A percentile compares a stretch with the other conserved stretches of the same genome.
phyloP scores from a whole-genome alignment of 2,113 vertebrate species.

The Antennarius striatus region DNA sequence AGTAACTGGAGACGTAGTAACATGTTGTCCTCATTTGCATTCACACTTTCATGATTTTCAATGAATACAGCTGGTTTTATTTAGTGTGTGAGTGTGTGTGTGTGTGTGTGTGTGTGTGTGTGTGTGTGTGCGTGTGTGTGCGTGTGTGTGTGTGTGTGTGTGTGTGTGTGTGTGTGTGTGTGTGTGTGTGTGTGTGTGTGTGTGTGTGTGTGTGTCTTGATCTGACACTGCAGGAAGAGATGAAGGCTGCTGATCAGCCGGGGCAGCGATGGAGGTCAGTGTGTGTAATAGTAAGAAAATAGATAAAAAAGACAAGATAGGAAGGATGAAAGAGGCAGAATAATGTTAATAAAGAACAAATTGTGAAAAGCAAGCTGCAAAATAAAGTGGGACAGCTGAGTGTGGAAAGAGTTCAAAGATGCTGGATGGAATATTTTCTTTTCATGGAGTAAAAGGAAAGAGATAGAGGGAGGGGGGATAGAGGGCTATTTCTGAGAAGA shows the following conservation, averaged over 20 bases:
- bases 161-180: not conserved
- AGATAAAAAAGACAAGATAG: not conserved
- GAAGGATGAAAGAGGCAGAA: conserved; percentile 14
- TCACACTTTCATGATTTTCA: not conserved
- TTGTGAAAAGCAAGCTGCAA: conserved; percentile 33
- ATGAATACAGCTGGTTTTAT: not conserved
- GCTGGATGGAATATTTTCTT: conserved; percentile 38
- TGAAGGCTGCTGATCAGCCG: conserved; percentile 1
- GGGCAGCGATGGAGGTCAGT: conserved; percentile 3
- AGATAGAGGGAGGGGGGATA: conserved; percentile 5
- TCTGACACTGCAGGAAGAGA: not conserved
- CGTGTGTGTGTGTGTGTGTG: no score
- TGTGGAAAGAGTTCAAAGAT: conserved; percentile 41
- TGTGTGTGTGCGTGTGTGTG: not conserved
- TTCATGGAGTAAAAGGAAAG: conserved; percentile 17
- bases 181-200: no score
- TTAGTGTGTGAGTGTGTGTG: not conserved
- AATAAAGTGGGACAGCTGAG: conserved; percentile 53
- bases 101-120: no score
- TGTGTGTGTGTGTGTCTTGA: not conserved
- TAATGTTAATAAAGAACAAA: conserved; percentile 20
- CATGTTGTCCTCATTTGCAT: no score
- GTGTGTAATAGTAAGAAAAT: conserved; percentile 1
- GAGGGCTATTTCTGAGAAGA: conserved; percentile 30
- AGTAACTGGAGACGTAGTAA: not conserved